phyloP scores from a whole-genome alignment of 2,888 invertebrate species.

The Phortica magna region DNA sequence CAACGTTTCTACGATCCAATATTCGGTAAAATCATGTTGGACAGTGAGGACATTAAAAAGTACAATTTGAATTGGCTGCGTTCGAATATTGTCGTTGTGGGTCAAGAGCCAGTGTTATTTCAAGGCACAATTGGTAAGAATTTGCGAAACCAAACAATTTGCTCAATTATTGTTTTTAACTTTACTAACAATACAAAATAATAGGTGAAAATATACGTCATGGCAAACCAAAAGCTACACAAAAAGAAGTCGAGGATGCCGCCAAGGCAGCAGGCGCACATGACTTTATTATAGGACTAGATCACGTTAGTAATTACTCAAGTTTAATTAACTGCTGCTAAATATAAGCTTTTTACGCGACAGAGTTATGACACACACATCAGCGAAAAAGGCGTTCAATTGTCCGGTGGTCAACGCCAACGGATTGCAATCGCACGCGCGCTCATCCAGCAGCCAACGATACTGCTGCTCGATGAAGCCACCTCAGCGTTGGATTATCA shows the following conservation, averaged over 20 bases:
- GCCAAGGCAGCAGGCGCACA: slow-evolving; percentile 87
- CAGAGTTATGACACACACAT: slow-evolving; percentile 88
- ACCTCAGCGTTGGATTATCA: slow-evolving; percentile 90
- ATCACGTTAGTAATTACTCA: slow-evolving; percentile 80
- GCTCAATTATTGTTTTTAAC: no score
- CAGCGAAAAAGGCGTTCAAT: slow-evolving; percentile 87
- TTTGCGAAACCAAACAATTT: background rate
- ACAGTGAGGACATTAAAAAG: slow-evolving; percentile 82
- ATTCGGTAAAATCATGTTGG: slow-evolving; percentile 80
- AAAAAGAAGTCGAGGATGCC: slow-evolving; percentile 84
- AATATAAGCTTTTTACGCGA: background rate
- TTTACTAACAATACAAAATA: background rate
- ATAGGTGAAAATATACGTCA: slow-evolving; percentile 82
- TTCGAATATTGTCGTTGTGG: slow-evolving; percentile 88
- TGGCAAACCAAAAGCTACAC: slow-evolving; percentile 84
- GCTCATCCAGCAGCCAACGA: slow-evolving; percentile 85
- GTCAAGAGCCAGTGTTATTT: slow-evolving; percentile 92
- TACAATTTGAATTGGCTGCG: slow-evolving; percentile 87
- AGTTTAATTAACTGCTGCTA: background rate
- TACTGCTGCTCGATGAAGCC: slow-evolving; percentile 88
- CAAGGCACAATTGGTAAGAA: slow-evolving; percentile 83
- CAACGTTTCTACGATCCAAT: slow-evolving; percentile 83
- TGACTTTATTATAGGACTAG: slow-evolving; percentile 85
- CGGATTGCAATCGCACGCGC: slow-evolving; percentile 91
- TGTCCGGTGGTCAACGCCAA: slow-evolving; percentile 89